Percentiles rank a stretch among this genome's conserved stretches.
phyloP scores from a whole-genome alignment of 2,888 invertebrate species.

The Amiota mariae region DNA sequence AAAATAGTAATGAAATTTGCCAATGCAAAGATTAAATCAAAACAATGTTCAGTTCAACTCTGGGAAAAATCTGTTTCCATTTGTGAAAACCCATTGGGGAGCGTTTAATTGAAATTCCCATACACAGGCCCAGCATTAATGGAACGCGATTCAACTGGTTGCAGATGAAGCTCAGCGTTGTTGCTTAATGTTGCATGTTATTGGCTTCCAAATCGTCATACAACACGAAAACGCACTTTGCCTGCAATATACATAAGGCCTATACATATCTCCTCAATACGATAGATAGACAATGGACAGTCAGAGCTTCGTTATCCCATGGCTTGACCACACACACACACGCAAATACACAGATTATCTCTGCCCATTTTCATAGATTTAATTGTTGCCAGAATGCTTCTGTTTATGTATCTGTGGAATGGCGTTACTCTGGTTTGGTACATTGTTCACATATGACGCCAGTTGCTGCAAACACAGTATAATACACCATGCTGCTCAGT shows the following conservation, averaged over 20 bases:
- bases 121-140: constrained; percentile 34
- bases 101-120: constrained; percentile 66
- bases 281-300: no score
- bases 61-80: constrained; percentile 45
- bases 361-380: constrained; percentile 62
- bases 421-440: neutral
- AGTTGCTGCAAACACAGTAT: constrained; percentile 1
- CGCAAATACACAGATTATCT: constrained; percentile 37
- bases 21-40: constrained; percentile 33
- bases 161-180: neutral
- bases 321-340: no score
- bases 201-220: constrained; percentile 61
- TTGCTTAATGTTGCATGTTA: constrained; percentile 24
- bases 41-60: constrained; percentile 24
- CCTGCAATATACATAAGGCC: constrained; percentile 41
- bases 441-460: constrained; percentile 64
- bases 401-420: neutral
- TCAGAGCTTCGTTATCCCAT: constrained; percentile 26
- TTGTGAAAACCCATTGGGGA: constrained; percentile 25
- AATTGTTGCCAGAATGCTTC: constrained; percentile 47
- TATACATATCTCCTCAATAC: constrained; percentile 21
- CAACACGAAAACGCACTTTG: constrained; percentile 54
- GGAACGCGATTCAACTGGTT: neutral
- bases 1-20: constrained; percentile 49
- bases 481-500: neutral